Percentiles rank a stretch among this genome's conserved stretches.
Conservation (phyloP, 2,888 invertebrate species). For the Drosophila rubida region DNA sequence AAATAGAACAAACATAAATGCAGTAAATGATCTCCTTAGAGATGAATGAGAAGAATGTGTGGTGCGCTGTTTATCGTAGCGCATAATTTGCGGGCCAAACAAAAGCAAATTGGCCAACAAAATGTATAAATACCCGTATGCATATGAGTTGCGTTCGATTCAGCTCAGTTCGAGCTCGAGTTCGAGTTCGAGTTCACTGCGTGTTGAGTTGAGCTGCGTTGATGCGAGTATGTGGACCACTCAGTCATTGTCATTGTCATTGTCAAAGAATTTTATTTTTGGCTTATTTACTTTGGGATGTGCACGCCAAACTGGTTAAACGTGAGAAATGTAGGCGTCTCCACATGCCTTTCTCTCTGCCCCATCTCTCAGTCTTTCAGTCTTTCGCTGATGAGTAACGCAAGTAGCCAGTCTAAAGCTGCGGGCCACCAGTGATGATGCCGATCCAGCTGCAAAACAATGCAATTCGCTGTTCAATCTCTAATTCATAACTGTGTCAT, state of each 20-base stretch:
- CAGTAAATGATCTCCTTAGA: not conserved
- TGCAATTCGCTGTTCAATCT: conserved; percentile 58
- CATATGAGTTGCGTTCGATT: conserved; percentile 4
- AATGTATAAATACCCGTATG: conserved; percentile 16
- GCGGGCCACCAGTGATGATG: conserved; percentile 5
- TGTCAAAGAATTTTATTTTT: conserved; percentile 71
- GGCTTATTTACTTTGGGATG: conserved; percentile 57
- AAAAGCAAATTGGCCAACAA: conserved; percentile 12
- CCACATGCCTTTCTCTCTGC: not conserved
- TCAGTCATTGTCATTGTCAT: conserved; percentile 77
- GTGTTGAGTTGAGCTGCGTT: conserved; percentile 8
- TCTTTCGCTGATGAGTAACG: conserved; percentile 41
- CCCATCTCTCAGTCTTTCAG: not conserved
- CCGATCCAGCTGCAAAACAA: conserved; percentile 31
- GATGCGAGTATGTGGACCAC: conserved; percentile 52
- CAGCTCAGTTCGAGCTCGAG: not conserved
- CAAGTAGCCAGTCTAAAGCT: conserved; percentile 27
- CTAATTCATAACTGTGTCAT: conserved; percentile 62
- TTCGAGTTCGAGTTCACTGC: not conserved
- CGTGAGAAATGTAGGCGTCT: conserved; percentile 43
- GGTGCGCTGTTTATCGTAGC: conserved; percentile 14
- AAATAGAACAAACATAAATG: too few species aligned
- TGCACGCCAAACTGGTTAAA: conserved; percentile 43
- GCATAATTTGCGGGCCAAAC: conserved; percentile 34
- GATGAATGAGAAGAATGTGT: not conserved